phyloP scores from a whole-genome alignment of 1,140 invertebrate species.

The Ooceraea biroi region DNA sequence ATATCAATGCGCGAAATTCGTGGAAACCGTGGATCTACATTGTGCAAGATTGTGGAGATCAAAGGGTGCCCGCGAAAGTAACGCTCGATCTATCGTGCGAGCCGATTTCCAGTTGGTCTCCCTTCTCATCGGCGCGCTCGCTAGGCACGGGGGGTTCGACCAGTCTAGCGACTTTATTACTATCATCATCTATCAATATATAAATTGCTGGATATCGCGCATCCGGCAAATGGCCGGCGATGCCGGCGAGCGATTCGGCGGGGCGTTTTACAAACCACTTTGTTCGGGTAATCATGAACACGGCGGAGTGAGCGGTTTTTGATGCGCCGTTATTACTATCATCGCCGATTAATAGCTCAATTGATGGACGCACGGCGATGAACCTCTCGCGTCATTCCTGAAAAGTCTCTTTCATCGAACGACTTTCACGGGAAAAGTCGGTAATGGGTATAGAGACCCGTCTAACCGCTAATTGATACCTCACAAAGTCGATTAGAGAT shows the following conservation, averaged over 20 bases:
- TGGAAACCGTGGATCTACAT: slow-evolving; percentile 54
- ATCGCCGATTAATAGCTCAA: slow-evolving; percentile 55
- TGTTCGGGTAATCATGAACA: slow-evolving; percentile 33
- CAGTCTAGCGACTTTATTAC: slow-evolving; percentile 63
- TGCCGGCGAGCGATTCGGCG: slow-evolving; percentile 9
- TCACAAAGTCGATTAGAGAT: slow-evolving; percentile 41
- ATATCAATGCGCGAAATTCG: slow-evolving; percentile 49
- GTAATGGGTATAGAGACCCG: slow-evolving; percentile 1
- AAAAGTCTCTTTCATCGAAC: background rate
- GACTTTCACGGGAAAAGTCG: slow-evolving; percentile 21
- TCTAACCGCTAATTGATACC: slow-evolving; percentile 34
- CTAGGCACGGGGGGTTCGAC: slow-evolving; percentile 37
- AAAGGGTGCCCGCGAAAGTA: slow-evolving; percentile 50
- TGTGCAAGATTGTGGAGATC: slow-evolving; percentile 49
- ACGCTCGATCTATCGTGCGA: slow-evolving; percentile 21
- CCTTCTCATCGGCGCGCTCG: slow-evolving; percentile 4
- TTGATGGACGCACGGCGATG: slow-evolving; percentile 33
- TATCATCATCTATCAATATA: slow-evolving; percentile 67
- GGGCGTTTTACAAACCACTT: slow-evolving; percentile 34
- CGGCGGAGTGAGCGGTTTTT: slow-evolving; percentile 26
- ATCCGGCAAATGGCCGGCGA: slow-evolving; percentile 43
- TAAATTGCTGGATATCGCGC: slow-evolving; percentile 59
- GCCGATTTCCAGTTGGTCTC: background rate
- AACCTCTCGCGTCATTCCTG: slow-evolving; percentile 26
- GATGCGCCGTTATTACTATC: slow-evolving; percentile 44